Evolutionary conservation across 1,140 invertebrate species (phyloP).

Genomic region (Drosophila melanica): DNA sequence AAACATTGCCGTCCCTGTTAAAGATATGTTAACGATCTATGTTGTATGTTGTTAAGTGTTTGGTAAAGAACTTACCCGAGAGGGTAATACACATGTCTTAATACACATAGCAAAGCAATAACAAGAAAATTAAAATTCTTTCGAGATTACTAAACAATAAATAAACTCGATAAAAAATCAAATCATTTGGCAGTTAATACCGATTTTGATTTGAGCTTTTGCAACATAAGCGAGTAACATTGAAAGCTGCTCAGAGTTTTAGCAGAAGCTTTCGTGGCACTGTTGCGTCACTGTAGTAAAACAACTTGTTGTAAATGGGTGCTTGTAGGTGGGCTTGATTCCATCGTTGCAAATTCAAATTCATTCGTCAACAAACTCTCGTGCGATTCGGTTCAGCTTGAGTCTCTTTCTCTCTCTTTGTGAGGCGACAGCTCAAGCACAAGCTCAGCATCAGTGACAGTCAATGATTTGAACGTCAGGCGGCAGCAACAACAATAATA

Average conservation of each 20-base stretch:
- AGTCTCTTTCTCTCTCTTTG: slow-evolving; percentile 10
- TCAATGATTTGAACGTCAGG: slow-evolving; percentile 27
- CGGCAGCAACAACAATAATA: slow-evolving; percentile 22
- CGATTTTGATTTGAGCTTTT: not conserved
- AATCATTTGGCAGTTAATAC: too few species aligned
- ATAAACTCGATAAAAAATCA: too few species aligned
- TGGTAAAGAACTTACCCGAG: too few species aligned
- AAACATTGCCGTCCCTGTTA: too few species aligned
- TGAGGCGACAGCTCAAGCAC: slow-evolving; percentile 6
- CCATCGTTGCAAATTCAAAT: slow-evolving; percentile 44
- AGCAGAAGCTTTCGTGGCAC: slow-evolving; percentile 2
- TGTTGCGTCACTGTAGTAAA: slow-evolving; percentile 16
- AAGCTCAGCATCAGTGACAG: slow-evolving; percentile 38
- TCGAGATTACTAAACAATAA: too few species aligned
- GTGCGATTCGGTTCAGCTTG: slow-evolving; percentile 70
- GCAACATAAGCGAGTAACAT: not conserved
- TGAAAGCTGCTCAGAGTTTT: slow-evolving; percentile 2
- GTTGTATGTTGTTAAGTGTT: too few species aligned
- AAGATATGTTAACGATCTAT: too few species aligned
- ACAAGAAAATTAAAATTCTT: too few species aligned
- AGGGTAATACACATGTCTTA: too few species aligned
- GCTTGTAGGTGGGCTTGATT: slow-evolving; percentile 33
- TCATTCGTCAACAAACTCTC: slow-evolving; percentile 74
- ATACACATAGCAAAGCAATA: too few species aligned
- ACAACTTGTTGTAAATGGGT: slow-evolving; percentile 63